Base-by-base conservation (phyloP, 2,113 vertebrate genomes). In the Paradisaea rubra region DNA sequence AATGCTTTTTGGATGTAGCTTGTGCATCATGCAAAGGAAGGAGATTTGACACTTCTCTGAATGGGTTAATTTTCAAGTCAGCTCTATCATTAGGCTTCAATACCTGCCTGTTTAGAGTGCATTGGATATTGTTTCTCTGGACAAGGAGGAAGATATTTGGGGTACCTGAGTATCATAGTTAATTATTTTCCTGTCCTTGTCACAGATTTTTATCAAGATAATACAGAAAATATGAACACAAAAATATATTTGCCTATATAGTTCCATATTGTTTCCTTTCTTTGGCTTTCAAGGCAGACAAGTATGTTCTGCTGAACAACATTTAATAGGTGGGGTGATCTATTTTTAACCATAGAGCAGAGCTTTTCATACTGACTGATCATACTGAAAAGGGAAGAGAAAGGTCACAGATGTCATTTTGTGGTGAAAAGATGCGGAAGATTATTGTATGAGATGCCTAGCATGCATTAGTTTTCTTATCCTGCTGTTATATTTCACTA, bases 381-480 rank as follows among this genome's bases (percentile, higher is more conserved):
- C 35, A 35, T n/a, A 44, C 66, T 91, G 57, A 61, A 88, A 91
- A 76, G 31, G 31, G 61, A 95, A 95, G 13, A 60, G 47, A 91
- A 94, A 94, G 94, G 93, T 95, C 91, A 79, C 18, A 66, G 56
- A 89, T 89, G 85, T 79, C 37, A 45, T 89, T 93, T 76, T 69
- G 41, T 79, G 28, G 49, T 83, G 72, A 80, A 86, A 89, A 90
- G 68, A 86, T 50, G 24, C 39, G 66, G 91, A 54, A 83, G n/a
- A 22, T 77, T 73, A 54, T 78, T 78, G 13, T 47, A 78, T 47
- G 60, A 33, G 33, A 52, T 59, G 31, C 59, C 42, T 90, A 86
- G 35, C 24, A 47, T 45, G 21, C 39, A 53, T 85, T 89, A 57
- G 6, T 87, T 95, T 91, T 93, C 64, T 83, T 77, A 54, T 54